A percentile compares a stretch with the other conserved stretches of the same genome.
These are phyloP conservation scores for Papilio polyxenes DNA, from an alignment of 1,140 invertebrate species.

Conservation along the genomic window DNA sequence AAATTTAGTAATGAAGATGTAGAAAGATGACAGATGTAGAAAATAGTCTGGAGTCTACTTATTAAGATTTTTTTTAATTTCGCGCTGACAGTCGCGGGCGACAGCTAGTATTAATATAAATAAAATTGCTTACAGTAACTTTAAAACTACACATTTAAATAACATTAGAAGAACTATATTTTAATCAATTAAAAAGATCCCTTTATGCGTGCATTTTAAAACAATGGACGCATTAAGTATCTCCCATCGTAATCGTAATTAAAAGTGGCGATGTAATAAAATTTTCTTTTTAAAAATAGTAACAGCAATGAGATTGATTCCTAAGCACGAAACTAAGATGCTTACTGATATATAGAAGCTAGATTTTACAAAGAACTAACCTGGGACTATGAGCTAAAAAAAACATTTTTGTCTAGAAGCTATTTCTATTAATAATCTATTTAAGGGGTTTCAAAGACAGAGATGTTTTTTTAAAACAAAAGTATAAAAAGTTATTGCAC, in stretches of 20 bases:
- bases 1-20: too few species aligned
- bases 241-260: neutral
- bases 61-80: too few species aligned
- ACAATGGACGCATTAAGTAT: conserved; percentile 15
- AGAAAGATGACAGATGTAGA: too few species aligned
- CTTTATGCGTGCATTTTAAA: neutral
- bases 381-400: neutral
- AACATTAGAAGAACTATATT: neutral
- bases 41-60: too few species aligned
- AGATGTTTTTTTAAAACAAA: neutral
- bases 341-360: too few species aligned
- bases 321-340: neutral
- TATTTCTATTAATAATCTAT: neutral
- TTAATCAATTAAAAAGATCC: neutral
- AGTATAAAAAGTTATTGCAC: neutral
- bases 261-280: neutral
- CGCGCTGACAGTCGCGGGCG: too few species aligned
- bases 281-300: neutral
- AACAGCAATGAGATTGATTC: neutral
- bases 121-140: too few species aligned
- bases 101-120: too few species aligned
- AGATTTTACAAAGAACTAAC: neutral
- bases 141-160: neutral
- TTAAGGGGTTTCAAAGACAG: neutral
- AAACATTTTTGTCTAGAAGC: neutral